Base-by-base conservation (phyloP, 2,888 invertebrate species). In the Metopia argyrocephala region DNA sequence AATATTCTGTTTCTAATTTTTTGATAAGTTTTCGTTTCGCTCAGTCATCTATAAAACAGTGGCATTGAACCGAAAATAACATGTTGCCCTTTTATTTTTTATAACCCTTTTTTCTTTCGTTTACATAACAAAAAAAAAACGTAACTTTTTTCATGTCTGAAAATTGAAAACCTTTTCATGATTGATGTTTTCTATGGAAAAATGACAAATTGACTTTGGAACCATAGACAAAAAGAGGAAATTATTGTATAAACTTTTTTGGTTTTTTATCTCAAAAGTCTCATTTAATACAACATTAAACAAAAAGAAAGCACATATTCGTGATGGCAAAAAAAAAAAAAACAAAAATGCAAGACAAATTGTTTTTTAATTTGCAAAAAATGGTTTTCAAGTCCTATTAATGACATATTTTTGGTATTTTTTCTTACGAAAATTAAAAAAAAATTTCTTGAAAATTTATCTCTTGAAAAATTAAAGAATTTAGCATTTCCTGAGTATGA, bases 121-220 rank as follows among this genome's bases (percentile, higher is more conserved):
- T 12, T 3, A 2, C 9, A 3, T 7, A 31, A 31, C 1, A 12
- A 38, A 38, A 38, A 15, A 38, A 38, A 38, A 38, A 38, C 9
- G 12, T 12, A 38, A 12, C 38, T 9, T 38, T 1, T 38, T 38
- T 12, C 12, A 38, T 38, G 38, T 15, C 38, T 12, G n/a, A n/a
- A n/a, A n/a, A n/a, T n/a, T n/a, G n/a, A n/a, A n/a, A n/a, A n/a
- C n/a, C 7, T n/a, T 38, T 9, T 12, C 28, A 66, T 75, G 79
- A 79, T 79, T 79, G 79, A 79, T 79, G 74, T 52, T 20, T 50
- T 52, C n/a, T 28, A 25, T 28, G 18, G 38, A 7, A 68, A 70
- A 69, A 65, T 74, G 74, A 79, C 74, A 79, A 79, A 79, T 79
- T 79, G 74, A 64, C 78, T 73, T 68, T 68, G n/a, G 50, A 68